Evolutionary conservation across 2,888 invertebrate species (phyloP), one percentile per base, ranked within the genome.

Genomic region (Drosophila mercatorum): DNA sequence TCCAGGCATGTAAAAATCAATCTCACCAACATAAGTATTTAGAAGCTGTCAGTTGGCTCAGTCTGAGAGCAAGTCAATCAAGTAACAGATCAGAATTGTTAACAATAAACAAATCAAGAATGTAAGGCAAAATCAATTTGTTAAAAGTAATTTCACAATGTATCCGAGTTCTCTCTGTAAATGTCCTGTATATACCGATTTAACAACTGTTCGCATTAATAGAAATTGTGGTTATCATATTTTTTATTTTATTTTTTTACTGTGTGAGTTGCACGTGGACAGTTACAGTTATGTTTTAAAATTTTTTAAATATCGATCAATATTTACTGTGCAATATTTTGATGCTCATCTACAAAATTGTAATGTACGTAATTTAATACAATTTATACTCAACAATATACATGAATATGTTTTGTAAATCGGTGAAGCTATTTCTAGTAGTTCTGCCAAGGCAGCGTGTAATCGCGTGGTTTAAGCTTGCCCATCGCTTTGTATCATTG

Each of bases 401-500:
- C 7, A 64, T 41, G 17, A 61, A 65, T 68, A 49, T 55, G 38
- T 65, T 61, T 73, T 73, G 44, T 65, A 56, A 65, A 26, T 52
- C 38, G 51, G 12, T 55, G 47, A 65, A 46, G 17, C 40, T 38
- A 43, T 56, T 22, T 17, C 34, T 75, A 89, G 53, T 88, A 91
- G 56, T 88, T 88, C 70, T 90, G 91, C 91, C 91, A 91, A 57
- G 86, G 90, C 46, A 89, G 60, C n/a, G 89, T 80, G 58, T 78
- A 88, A 70, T 90, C 90, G 56, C 90, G 90, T 66, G 86, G 58
- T 76, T 86, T 91, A 58, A 81, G 69, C 84, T 91, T 91, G 4
- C 81, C 81, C 3, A 68, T 66, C 1, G 70, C 66, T 60, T 73
- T 86, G 26, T 88, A 86, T 86, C 85, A 86, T 79, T 90, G 90